Base-by-base conservation (phyloP, 92 coral and sea anemone genomes). In the Hydrozoanthus gracilis region DNA sequence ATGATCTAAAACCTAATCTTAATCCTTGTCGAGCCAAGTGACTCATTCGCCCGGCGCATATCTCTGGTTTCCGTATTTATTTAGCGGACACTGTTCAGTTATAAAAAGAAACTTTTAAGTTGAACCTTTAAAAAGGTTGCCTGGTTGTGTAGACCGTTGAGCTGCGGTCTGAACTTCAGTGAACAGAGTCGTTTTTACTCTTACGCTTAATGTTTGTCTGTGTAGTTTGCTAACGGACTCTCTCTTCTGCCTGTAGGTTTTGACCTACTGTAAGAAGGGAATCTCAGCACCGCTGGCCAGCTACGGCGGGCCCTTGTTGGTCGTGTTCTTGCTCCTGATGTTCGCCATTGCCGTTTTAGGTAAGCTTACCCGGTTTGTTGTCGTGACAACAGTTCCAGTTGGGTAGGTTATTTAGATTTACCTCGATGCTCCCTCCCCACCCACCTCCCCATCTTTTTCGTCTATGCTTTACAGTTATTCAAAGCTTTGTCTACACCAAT, bases 181-280 rank as follows among this genome's bases (percentile, higher is more conserved):
- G 64, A 9, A 58, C 13, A 27, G 39, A 27, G 39, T 27, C 39
- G 39, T 27, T 0, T 27, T 27, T 27, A 27, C 39, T 27, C 39
- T 27, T 27, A 27, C 39, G 39, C 15, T 58, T 7, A 58, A 12
- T 58, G 64, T 58, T 58, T 11, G 15, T 3, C 4, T 8, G 17
- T 58, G 52, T 5, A 44, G 54, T 47, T n/a, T 14, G 52, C 7
- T 47, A 50, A 3, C 11, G 11, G n/a, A 5, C 13, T 54, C 0
- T 4, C 56, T 45, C 10, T 44, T 13, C 44, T 78, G 83, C 14
- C 44, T 78, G 8, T 45, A 78, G 83, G 58, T 78, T 14, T 58
- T 78, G 83, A 78, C 83, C 0, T 78, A 78, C 11, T 78, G 83
- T 55, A 78, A 78, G 83, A 78, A 78, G 70, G 83, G 83, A 13